Conservation (phyloP, 1,140 invertebrate species). For the Psix sp. region DNA sequence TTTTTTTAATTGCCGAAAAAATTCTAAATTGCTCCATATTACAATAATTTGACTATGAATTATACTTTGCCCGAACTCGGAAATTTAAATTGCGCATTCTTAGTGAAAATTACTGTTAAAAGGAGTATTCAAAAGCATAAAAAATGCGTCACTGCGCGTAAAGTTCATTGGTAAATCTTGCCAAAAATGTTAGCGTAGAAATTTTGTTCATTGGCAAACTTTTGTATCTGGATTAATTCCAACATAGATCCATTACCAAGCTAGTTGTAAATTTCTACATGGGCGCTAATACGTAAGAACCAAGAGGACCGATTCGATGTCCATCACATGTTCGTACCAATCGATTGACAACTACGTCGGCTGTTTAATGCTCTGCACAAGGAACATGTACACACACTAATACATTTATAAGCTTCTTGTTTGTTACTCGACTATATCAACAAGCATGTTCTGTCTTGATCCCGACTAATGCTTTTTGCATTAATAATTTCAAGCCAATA, state of each 20-base stretch:
- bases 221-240: constrained; percentile 36
- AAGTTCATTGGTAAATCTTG: constrained; percentile 20
- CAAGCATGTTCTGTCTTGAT: constrained; percentile 28
- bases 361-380: constrained; percentile 25
- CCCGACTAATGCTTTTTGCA: constrained; percentile 40
- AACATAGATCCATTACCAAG: constrained; percentile 32
- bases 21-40: no score
- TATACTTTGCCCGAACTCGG: no score
- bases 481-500: constrained; percentile 30
- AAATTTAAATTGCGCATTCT: no score
- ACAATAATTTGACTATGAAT: no score
- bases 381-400: constrained; percentile 43
- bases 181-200: constrained; percentile 13
- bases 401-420: constrained; percentile 46
- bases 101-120: constrained; percentile 1
- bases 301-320: constrained; percentile 17
- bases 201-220: constrained; percentile 21
- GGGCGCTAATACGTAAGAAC: constrained; percentile 42
- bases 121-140: background rate
- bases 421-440: constrained; percentile 27
- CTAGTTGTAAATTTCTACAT: constrained; percentile 52
- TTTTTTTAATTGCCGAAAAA: no score
- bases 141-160: background rate
- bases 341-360: constrained; percentile 49
- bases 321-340: constrained; percentile 47